Evolutionary conservation across 2,888 invertebrate genomes (phyloP).

Genomic region (Phaedon cochleariae): DNA sequence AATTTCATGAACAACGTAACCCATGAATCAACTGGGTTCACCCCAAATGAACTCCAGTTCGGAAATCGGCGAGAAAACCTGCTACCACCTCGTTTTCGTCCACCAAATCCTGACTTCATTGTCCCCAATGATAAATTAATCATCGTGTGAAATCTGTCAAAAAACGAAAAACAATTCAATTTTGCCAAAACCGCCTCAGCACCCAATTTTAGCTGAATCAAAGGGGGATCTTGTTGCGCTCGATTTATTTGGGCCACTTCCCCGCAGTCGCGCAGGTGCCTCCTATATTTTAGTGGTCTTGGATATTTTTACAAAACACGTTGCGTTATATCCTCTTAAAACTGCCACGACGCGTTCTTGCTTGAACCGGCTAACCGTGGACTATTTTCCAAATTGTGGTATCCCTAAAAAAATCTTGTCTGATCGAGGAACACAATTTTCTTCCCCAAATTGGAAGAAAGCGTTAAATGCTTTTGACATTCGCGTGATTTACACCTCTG

Average conservation of each 20-base stretch:
- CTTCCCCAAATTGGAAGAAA: neutral
- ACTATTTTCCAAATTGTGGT: slow-evolving; percentile 1
- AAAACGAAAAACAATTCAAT: neutral
- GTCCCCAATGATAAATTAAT: too few relatives aligned
- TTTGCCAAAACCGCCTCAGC: neutral
- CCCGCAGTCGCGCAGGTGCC: neutral
- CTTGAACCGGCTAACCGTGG: slow-evolving; percentile 1
- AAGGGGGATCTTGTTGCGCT: neutral
- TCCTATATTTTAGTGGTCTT: slow-evolving; percentile 3
- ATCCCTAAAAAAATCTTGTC: slow-evolving; percentile 1
- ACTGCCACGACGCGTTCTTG: neutral
- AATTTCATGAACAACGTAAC: too few relatives aligned
- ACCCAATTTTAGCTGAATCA: neutral
- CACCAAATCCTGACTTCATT: too few relatives aligned
- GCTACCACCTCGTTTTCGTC: too few relatives aligned
- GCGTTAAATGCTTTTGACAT: neutral
- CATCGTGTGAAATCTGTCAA: slow-evolving; percentile 2
- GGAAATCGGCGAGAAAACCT: too few relatives aligned
- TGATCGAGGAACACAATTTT: neutral
- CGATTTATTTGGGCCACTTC: neutral
- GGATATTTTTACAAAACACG: neutral
- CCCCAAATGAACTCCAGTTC: too few relatives aligned
- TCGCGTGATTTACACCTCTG: neutral
- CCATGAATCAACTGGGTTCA: too few relatives aligned
- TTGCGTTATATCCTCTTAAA: neutral